Conservation (phyloP, 2,113 vertebrate species). For the Corythaeola cristata region DNA sequence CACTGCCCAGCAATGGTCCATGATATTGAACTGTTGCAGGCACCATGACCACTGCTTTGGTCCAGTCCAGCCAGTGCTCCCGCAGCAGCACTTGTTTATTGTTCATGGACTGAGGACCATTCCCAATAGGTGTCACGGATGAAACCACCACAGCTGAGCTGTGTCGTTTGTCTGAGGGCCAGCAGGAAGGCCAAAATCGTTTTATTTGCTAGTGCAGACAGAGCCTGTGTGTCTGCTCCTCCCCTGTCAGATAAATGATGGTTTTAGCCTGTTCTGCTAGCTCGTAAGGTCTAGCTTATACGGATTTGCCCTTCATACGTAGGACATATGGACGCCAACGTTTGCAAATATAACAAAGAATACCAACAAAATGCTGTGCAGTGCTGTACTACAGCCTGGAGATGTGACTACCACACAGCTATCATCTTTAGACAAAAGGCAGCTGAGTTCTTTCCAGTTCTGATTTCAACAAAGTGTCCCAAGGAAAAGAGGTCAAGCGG, state of each 20-base stretch:
- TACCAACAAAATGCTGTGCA: not conserved
- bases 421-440: not conserved
- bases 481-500: not conserved
- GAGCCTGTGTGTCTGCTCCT: not conserved
- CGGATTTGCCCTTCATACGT: accelerated
- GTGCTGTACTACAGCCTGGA: not conserved
- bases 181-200: not conserved
- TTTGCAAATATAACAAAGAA: not conserved
- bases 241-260: not conserved
- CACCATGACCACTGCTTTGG: not conserved
- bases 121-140: not conserved
- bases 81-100: not conserved
- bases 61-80: not conserved
- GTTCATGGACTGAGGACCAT: not conserved
- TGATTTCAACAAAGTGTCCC: not conserved
- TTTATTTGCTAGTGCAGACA: not conserved
- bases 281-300: not conserved
- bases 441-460: not conserved
- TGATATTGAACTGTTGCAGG: not conserved
- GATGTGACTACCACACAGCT: not conserved
- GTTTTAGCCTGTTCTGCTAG: not conserved
- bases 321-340: not conserved
- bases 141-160: not conserved
- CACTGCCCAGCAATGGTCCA: accelerated
- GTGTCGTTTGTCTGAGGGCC: not conserved